Evolutionary conservation across 2,888 invertebrate species (phyloP), one percentile per base, ranked within the genome.

Genomic region (Alviniconcha strummeri): DNA sequence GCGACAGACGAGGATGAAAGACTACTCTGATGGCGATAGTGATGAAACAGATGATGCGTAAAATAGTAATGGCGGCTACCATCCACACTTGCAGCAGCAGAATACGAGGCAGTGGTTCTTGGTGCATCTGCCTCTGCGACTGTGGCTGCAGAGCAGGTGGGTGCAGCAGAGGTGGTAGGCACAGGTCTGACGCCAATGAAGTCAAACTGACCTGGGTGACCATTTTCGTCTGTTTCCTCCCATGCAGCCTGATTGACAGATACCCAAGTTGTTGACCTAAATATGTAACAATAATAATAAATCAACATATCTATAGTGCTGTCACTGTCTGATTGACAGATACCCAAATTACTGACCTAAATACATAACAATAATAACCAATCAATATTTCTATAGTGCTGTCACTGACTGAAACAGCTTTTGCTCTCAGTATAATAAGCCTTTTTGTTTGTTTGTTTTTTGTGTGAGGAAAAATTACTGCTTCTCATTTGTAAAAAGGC

Each of bases 1-100:
- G 64, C 19, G 67, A 76, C 17, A 56, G 77, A 76, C 52, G 82
- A 78, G 4, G 78, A 78, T 4, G 78, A 17, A 52, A 60, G 36
- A 64, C 56, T 60, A 78, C 78, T 78, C 78, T 57, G 78, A 78
- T 60, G 60, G 52, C 78, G 78, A 84, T 85, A 88, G 83, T 89
- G 88, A 85, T 89, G 88, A 79, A 88, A 88, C 19, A 88, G 86
- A 83, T 89, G 89, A 83, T 89, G 89, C 6, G 89, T 89, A 82
- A 88, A 86, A n/a, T 83, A 85, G 78, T 86, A 86, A 84, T 84
- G 87, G 67, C 76, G 80, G 17, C 84, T 84, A 83, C 83, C 84
- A 85, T 83, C 67, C n/a, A 13, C 56, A n/a, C 56, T 56, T 55
- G 69, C n/a, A 17, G 6, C 19, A 81, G 72, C 52, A 69, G 19